These are phyloP conservation scores for Mylabris phalerata DNA, from an alignment of 1,140 invertebrate genomes.

Conservation along the genomic window DNA sequence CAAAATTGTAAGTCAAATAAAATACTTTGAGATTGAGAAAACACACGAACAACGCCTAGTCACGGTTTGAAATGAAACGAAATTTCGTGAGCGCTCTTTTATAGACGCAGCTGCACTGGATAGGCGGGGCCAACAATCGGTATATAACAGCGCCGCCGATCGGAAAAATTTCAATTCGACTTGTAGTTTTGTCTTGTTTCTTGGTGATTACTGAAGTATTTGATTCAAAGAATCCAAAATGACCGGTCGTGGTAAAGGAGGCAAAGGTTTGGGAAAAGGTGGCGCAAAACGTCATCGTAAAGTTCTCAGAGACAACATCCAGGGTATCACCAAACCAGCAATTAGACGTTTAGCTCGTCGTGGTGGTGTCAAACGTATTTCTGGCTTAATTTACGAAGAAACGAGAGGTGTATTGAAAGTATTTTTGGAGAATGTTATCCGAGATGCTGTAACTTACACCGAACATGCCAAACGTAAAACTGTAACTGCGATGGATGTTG, in stretches of 20 bases:
- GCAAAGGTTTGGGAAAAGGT: constrained; percentile 62
- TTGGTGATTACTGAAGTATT: too few species aligned
- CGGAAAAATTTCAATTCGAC: too few species aligned
- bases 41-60: too few species aligned
- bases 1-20: too few species aligned
- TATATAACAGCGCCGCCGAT: too few species aligned
- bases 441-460: constrained; percentile 77
- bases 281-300: constrained; percentile 64
- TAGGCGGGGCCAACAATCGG: too few species aligned
- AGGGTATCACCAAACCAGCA: constrained; percentile 39
- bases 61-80: too few species aligned
- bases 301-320: constrained; percentile 64
- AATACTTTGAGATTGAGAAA: too few species aligned
- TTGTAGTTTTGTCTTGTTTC: too few species aligned
- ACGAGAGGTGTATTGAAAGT: constrained; percentile 66
- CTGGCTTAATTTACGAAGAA: constrained; percentile 68
- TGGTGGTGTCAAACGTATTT: constrained; percentile 65
- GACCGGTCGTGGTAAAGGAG: constrained; percentile 60
- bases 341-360: constrained; percentile 61
- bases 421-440: constrained; percentile 73
- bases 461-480: constrained; percentile 79
- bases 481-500: constrained; percentile 80
- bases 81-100: too few species aligned
- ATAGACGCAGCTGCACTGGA: too few species aligned
- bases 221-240: constrained; percentile 32